Percentiles rank a stretch among this genome's conserved stretches.
These are phyloP conservation scores for Drosophila nr. fundita DNA, from an alignment of 2,888 invertebrate species.

Conservation along the genomic window DNA sequence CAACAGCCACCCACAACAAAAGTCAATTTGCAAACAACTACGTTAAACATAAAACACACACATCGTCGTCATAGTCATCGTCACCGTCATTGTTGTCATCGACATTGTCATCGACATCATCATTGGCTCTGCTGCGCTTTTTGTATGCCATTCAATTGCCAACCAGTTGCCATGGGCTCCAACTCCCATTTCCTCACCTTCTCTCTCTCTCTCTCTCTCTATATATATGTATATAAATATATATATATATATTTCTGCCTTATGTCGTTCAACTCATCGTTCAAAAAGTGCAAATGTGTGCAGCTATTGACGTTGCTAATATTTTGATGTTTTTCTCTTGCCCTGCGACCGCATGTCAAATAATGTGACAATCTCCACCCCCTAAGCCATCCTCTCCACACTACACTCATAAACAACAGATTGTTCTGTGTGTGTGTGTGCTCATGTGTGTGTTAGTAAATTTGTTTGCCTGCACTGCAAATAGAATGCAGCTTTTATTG, in stretches of 20 bases:
- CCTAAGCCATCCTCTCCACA: not conserved
- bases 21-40: constrained; percentile 73
- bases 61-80: constrained; percentile 1
- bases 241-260: not conserved
- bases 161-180: constrained; percentile 8
- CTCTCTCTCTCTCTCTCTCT: not conserved
- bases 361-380: constrained; percentile 30
- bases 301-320: constrained; percentile 73
- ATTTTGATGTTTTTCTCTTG: constrained; percentile 58
- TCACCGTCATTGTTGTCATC: constrained; percentile 6
- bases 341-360: constrained; percentile 44
- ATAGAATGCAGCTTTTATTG: constrained; percentile 64
- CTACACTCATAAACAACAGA: constrained; percentile 18
- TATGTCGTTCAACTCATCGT: constrained; percentile 34
- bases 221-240: not conserved
- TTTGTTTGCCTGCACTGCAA: constrained; percentile 38
- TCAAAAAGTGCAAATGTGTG: constrained; percentile 60
- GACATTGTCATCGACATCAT: constrained; percentile 37
- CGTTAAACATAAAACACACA: constrained; percentile 63
- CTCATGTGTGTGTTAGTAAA: constrained; percentile 22
- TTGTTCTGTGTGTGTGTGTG: not conserved
- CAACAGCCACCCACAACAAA: constrained; percentile 38
- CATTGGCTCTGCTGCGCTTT: constrained; percentile 61
- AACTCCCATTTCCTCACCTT: not conserved
- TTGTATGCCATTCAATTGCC: constrained; percentile 55